These are phyloP conservation scores for Thymelicus lineola DNA, from an alignment of 2,888 invertebrate species.

Conservation along the genomic window DNA sequence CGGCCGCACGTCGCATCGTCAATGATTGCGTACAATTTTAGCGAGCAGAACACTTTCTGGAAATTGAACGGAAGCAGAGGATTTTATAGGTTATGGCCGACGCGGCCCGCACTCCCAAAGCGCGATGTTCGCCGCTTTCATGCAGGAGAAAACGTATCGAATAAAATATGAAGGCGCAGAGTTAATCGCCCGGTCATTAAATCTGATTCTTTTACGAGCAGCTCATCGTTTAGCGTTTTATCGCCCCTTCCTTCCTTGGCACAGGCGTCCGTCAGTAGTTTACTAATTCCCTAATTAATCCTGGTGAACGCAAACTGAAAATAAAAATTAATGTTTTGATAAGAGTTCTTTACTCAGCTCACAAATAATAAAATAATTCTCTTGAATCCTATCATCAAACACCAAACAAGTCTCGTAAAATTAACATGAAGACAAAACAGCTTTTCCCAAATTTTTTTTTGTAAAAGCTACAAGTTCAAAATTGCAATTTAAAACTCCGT, in stretches of 20 bases:
- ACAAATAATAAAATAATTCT: too few relatives aligned
- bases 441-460: too few relatives aligned
- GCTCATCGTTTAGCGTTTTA: slow-evolving; percentile 48
- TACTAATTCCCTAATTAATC: slow-evolving; percentile 38
- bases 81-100: slow-evolving; percentile 36
- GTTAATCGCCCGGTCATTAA: slow-evolving; percentile 59
- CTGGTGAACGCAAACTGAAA: slow-evolving; percentile 14
- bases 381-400: too few relatives aligned
- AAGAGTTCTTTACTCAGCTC: too few relatives aligned
- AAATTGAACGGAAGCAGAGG: slow-evolving; percentile 28
- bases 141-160: slow-evolving; percentile 41
- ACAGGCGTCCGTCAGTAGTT: slow-evolving; percentile 19
- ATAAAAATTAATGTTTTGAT: too few relatives aligned
- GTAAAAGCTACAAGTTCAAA: too few relatives aligned
- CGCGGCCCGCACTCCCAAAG: slow-evolving; percentile 15
- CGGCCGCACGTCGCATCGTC: slow-evolving; percentile 14
- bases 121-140: slow-evolving; percentile 32
- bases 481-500: background rate
- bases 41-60: slow-evolving; percentile 35
- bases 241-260: slow-evolving; percentile 35
- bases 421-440: too few relatives aligned
- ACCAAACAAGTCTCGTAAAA: too few relatives aligned
- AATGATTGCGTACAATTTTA: slow-evolving; percentile 39
- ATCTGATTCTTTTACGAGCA: slow-evolving; percentile 54
- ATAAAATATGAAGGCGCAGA: slow-evolving; percentile 50